phyloP scores from a whole-genome alignment of 2,888 invertebrate species.

The Cyrtodaria siliqua region DNA sequence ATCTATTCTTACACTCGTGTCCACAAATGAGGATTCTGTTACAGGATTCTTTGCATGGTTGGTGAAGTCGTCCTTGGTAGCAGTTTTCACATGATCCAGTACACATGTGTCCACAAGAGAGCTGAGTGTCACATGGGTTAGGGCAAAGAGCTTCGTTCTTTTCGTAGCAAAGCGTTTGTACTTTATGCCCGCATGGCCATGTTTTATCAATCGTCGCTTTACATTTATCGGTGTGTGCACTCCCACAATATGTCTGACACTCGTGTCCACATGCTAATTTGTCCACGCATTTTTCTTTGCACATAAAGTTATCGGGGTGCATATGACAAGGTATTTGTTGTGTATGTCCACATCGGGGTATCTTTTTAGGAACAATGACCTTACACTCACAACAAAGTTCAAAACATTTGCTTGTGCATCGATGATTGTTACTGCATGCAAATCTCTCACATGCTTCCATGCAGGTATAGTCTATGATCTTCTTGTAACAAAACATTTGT shows the following conservation, averaged over 20 bases:
- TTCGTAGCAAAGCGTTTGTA: slow-evolving; percentile 46
- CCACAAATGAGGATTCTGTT: slow-evolving; percentile 87
- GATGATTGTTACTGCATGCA: slow-evolving; percentile 59
- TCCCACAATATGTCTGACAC: slow-evolving; percentile 70
- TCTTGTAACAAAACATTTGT: slow-evolving; percentile 68
- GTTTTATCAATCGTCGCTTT: slow-evolving; percentile 28
- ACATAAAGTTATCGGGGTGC: slow-evolving; percentile 65
- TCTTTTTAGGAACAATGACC: slow-evolving; percentile 58
- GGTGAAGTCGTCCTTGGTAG: slow-evolving; percentile 89
- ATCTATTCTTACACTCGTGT: slow-evolving; percentile 81
- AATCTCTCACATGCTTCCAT: slow-evolving; percentile 54
- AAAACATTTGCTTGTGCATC: slow-evolving; percentile 86
- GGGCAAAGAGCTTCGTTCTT: slow-evolving; percentile 42
- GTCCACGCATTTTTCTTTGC: slow-evolving; percentile 62
- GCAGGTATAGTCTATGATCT: slow-evolving; percentile 83
- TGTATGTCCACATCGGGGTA: slow-evolving; percentile 78
- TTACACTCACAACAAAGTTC: slow-evolving; percentile 82
- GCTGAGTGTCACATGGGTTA: slow-evolving; percentile 42
- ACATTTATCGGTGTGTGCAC: slow-evolving; percentile 51
- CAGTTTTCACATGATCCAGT: slow-evolving; percentile 87
- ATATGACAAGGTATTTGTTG: slow-evolving; percentile 73
- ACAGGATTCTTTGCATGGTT: slow-evolving; percentile 88
- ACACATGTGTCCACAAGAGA: slow-evolving; percentile 80
- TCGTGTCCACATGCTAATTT: slow-evolving; percentile 63
- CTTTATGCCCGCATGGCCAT: slow-evolving; percentile 64